These are phyloP conservation scores for Vollenhovia emeryi DNA, from an alignment of 1,140 invertebrate species.

Conservation along the genomic window DNA sequence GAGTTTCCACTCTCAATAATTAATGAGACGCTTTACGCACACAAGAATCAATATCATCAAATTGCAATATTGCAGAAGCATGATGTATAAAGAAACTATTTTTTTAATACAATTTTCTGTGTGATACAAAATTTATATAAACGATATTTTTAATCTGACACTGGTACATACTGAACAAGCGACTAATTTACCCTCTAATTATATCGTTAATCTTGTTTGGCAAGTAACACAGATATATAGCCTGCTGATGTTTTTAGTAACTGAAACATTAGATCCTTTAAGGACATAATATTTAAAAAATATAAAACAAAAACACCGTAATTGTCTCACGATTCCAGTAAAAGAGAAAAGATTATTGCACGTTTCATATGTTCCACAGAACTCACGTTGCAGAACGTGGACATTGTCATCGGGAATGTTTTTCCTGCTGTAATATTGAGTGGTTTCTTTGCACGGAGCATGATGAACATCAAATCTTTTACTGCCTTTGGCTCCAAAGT, in stretches of 20 bases:
- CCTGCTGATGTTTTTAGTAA: conserved; percentile 3
- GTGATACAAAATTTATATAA: not conserved
- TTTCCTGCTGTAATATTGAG: not conserved
- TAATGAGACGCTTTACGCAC: no score
- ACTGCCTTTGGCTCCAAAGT: not conserved
- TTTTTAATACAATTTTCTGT: conserved; percentile 10
- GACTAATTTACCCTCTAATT: not conserved
- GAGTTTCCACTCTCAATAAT: no score
- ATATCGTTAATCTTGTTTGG: not conserved
- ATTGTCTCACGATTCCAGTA: not conserved
- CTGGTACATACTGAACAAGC: not conserved
- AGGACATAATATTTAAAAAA: no score
- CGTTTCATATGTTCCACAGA: not conserved
- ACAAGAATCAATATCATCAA: no score
- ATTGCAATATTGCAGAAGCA: not conserved
- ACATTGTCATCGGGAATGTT: conserved; percentile 31
- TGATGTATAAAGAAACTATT: not conserved
- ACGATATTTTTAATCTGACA: conserved; percentile 16
- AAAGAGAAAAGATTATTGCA: not conserved
- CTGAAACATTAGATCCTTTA: not conserved
- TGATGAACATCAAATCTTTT: conserved; percentile 16
- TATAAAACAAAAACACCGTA: no score
- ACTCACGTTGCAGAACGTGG: conserved; percentile 25
- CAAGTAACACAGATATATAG: conserved; percentile 17
- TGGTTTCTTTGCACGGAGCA: conserved; percentile 18